Conservation (phyloP, 1,140 invertebrate species). For the Aphelenchoides avenae region DNA sequence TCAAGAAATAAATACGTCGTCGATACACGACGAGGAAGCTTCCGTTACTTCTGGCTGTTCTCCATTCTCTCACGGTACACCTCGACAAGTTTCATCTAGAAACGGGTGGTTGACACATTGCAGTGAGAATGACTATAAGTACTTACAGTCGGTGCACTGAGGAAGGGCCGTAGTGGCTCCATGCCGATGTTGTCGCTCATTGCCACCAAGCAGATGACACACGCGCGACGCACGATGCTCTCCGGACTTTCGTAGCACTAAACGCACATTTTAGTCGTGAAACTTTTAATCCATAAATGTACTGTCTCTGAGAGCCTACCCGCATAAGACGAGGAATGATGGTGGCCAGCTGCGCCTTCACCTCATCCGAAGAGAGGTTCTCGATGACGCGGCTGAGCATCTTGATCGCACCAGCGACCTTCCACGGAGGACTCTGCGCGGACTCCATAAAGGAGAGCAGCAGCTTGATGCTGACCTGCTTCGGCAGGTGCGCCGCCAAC, state of each 20-base stretch:
- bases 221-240: slow-evolving; percentile 82
- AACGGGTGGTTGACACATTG: slow-evolving; percentile 8
- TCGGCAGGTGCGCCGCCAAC: slow-evolving; percentile 71
- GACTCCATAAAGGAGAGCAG: slow-evolving; percentile 78
- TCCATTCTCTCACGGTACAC: slow-evolving; percentile 70
- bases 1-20: too few relatives aligned
- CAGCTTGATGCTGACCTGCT: slow-evolving; percentile 69
- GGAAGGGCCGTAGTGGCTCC: slow-evolving; percentile 70
- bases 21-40: too few relatives aligned
- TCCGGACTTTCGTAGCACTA: slow-evolving; percentile 82
- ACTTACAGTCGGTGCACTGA: slow-evolving; percentile 75
- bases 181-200: slow-evolving; percentile 80
- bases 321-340: slow-evolving; percentile 82
- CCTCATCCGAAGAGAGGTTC: slow-evolving; percentile 66
- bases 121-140: not conserved
- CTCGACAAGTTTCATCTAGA: slow-evolving; percentile 69
- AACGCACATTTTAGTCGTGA: not conserved
- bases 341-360: slow-evolving; percentile 69
- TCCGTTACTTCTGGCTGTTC: too few relatives aligned
- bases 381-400: slow-evolving; percentile 80
- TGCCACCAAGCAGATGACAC: slow-evolving; percentile 90
- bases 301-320: slow-evolving; percentile 62
- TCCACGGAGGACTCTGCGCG: slow-evolving; percentile 70
- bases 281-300: slow-evolving; percentile 44
- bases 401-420: slow-evolving; percentile 84